phyloP scores from a whole-genome alignment of 2,113 vertebrate species.

The Aegithalos caudatus region DNA sequence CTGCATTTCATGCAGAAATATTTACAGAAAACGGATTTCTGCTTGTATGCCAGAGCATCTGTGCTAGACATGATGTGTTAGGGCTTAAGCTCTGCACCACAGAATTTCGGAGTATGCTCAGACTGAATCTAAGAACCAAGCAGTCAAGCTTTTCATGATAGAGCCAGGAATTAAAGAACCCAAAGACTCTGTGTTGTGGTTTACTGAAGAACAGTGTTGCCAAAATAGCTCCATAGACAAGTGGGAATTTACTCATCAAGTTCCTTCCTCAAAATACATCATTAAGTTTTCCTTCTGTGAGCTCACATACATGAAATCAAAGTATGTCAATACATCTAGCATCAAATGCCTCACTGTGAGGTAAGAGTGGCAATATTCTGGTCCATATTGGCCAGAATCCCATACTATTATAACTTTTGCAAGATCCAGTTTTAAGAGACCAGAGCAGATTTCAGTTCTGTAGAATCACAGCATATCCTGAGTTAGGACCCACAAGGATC shows the following conservation, averaged over 20 bases:
- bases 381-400: neutral
- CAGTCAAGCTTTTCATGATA: neutral
- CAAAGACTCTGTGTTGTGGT: neutral
- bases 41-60: neutral
- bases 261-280: neutral
- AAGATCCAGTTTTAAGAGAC: neutral
- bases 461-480: neutral
- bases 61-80: neutral
- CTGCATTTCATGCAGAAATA: conserved; percentile 7
- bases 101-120: neutral
- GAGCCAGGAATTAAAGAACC: neutral
- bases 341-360: neutral
- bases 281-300: neutral
- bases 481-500: neutral
- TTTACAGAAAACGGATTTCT: conserved; percentile 33
- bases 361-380: neutral
- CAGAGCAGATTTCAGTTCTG: neutral
- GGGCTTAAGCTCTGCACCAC: neutral
- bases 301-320: neutral
- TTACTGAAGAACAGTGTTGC: neutral
- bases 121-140: neutral
- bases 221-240: neutral
- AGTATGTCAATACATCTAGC: neutral
- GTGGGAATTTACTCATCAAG: neutral
- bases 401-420: neutral